Base-by-base conservation (phyloP, 1,140 invertebrate species). In the Sinella curviseta region DNA sequence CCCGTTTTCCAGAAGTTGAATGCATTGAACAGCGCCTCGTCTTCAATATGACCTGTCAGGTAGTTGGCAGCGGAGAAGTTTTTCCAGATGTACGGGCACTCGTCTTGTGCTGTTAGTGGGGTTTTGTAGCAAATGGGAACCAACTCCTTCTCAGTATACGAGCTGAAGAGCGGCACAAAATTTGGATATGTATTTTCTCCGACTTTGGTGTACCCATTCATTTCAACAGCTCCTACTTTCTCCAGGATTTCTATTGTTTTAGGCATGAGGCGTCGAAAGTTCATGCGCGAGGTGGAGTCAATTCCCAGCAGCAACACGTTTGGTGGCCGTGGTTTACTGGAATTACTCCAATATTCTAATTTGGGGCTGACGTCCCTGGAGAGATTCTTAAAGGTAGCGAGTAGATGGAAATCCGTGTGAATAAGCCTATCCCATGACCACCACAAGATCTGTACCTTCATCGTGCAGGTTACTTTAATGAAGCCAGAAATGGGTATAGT, bases 111-210 rank as follows among this genome's bases (percentile, higher is more conserved):
- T 26, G 8, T 26, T 48, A 8, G 1, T 17, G 8, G 1, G n/a
- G 34, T 28, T 17, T 14, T 8, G 16, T 26, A 65, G 26, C 78
- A 80, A 26, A 80, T 39, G 8, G 75, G 55, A 24, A n/a, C 30
- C 26, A 80, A 24, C 1, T 80, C 60, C 8, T 77, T 24, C 0
- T 24, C 26, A 31, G 2, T 48, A 33, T 67, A 67, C 3, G 74
- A 74, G 48, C 55, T 73, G 26, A 77, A 26, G 33, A 80, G 60
- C 30, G 78, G 24, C 0, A 28, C 57, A 26, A 73, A 36, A 73
- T 80, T 80, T 16, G 78, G 78, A 24, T 57, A 77, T 31, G 78
- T 76, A n/a, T 80, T 80, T 24, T 80, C 78, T n/a, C 78, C 78
- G 33, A 77, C 74, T 74, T 74, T 74, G 2, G 70, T 74, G 70